Percentiles rank a stretch among this genome's conserved stretches.
phyloP scores from a whole-genome alignment of 2,888 invertebrate species.

The Philereme transversata region DNA sequence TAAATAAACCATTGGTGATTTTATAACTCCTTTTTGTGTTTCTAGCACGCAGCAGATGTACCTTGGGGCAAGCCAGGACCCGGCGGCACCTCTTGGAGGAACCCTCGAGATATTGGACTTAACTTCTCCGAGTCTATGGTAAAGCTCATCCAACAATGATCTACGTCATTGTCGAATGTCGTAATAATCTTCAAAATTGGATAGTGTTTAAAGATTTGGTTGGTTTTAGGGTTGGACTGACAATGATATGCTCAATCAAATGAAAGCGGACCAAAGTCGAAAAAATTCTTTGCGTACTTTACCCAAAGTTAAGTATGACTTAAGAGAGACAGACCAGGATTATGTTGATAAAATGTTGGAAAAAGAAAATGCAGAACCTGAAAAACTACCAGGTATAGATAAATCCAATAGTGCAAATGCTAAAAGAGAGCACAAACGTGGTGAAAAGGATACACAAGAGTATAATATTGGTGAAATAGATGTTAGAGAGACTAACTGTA shows the following conservation, averaged over 20 bases:
- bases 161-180: background rate
- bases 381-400: constrained; percentile 68
- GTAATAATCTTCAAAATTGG: background rate
- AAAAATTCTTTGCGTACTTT: constrained; percentile 78
- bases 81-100: constrained; percentile 89
- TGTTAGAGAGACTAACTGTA: constrained; percentile 16
- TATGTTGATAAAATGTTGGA: constrained; percentile 44
- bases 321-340: constrained; percentile 72
- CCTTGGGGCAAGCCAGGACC: constrained; percentile 89
- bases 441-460: constrained; percentile 25
- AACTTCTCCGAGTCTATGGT: constrained; percentile 92
- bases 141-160: constrained; percentile 35
- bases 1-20: background rate
- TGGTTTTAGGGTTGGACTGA: constrained; percentile 74
- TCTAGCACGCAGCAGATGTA: constrained; percentile 71
- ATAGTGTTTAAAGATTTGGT: background rate
- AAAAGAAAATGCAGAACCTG: constrained; percentile 54
- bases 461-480: constrained; percentile 22
- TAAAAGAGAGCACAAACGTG: constrained; percentile 16
- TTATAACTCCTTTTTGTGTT: constrained; percentile 35
- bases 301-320: constrained; percentile 70
- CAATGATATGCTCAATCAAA: constrained; percentile 68
- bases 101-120: constrained; percentile 87
- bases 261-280: constrained; percentile 57
- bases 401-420: constrained; percentile 45